Percentiles rank a stretch among this genome's conserved stretches.
Conservation (phyloP, 2,888 invertebrate genomes). For the Rosalia funebris region DNA sequence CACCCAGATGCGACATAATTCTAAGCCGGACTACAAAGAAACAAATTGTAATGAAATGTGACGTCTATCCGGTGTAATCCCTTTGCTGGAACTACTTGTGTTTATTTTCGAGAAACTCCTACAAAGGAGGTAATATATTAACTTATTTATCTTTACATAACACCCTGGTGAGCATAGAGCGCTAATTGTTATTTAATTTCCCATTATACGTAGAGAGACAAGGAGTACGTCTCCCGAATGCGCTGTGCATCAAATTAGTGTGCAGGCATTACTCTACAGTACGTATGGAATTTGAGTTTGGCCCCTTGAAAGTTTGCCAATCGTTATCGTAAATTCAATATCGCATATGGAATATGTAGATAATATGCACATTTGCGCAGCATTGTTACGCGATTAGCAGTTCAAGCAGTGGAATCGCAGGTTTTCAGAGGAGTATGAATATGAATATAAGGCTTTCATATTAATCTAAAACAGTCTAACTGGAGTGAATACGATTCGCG, state of each 20-base stretch:
- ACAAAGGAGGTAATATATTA: conserved; percentile 26
- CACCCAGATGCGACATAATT: conserved; percentile 30
- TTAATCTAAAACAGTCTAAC: no score
- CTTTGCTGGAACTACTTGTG: conserved; percentile 6
- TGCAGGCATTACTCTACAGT: neutral
- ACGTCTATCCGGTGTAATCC: conserved; percentile 31
- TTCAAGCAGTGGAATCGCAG: no score
- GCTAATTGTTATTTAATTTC: conserved; percentile 26
- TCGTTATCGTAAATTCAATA: no score
- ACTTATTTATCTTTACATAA: conserved; percentile 27
- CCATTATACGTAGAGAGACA: conserved; percentile 8
- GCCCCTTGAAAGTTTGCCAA: no score
- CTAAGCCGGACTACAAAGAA: conserved; percentile 31
- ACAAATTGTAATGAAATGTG: conserved; percentile 38
- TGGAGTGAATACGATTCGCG: no score
- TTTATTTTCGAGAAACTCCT: conserved; percentile 21
- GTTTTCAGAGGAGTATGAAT: no score
- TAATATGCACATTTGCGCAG: no score
- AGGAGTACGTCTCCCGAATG: conserved; percentile 2
- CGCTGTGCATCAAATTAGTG: conserved; percentile 9
- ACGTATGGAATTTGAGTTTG: no score
- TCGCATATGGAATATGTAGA: no score
- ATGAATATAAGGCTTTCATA: no score
- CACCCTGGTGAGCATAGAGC: conserved; percentile 25
- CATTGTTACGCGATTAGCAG: no score